Evolutionary conservation across 2,113 vertebrate species (phyloP), one percentile per base, ranked within the genome.

Genomic region (Ammodytes marinus): DNA sequence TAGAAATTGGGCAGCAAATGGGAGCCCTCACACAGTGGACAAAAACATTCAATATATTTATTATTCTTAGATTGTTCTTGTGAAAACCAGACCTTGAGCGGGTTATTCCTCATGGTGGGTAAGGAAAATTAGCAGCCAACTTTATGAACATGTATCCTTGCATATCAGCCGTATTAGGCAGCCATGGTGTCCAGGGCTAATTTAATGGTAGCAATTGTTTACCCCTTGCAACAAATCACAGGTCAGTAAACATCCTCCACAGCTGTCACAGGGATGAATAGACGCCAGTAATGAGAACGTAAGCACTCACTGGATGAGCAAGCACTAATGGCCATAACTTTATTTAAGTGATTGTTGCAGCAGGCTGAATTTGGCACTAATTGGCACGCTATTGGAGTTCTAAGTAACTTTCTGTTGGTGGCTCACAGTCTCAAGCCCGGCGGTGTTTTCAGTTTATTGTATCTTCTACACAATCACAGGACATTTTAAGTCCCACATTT

Each of bases 281-380:
- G 77, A 87, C 19, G 70, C 11, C 85, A 78, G 77, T 87, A 90
- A 92, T 91, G 83, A 86, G 82, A 12, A 76, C 10, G 4, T 67
- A 69, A 89, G 85, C 67, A 69, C 70, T 67, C 46, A 54, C 27
- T 8, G 52, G 79, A 90, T 85, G 77, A 85, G 65, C 63, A 19
- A 53, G 55, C 43, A 3, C 84, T 77, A 82, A 84, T 83, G 81
- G 60, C 74, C 79, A 73, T 77, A 69, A 60, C 74, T 74, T 53
- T 86, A 71, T 80, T 77, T 63, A 69, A 88, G 74, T 9, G 63
- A 84, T 74, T 46, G 77, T 77, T 84, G 60, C 60, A 53, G 77
- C 50, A 72, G 54, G 42, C 70, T 78, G 74, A 60, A 35, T 74
- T 69, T 19, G 52, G 27, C 55, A 67, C 79, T 79, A 86, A 86